phyloP scores from a whole-genome alignment of 1,140 invertebrate genomes.

The Globodera rostochiensis region DNA sequence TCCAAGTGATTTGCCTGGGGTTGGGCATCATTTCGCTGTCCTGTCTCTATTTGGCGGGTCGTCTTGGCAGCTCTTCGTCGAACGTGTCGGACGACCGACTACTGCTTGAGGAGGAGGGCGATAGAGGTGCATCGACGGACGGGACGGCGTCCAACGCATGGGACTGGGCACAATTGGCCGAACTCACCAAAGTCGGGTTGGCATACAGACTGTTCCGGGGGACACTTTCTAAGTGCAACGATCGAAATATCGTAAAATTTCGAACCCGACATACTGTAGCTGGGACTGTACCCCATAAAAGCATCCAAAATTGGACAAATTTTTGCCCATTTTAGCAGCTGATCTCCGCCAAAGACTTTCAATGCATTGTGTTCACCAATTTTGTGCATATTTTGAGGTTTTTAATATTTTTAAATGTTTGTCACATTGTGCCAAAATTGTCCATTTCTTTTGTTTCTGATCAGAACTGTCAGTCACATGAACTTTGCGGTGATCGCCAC shows the following conservation, averaged over 20 bases:
- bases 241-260: no score
- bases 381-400: constrained; percentile 60
- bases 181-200: constrained; percentile 9
- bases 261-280: no score
- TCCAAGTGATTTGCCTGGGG: constrained; percentile 58
- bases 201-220: neutral
- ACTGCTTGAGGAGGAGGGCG: constrained; percentile 2
- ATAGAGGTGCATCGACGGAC: neutral
- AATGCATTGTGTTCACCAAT: constrained; percentile 55
- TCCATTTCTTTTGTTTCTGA: constrained; percentile 17
- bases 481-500: constrained; percentile 64
- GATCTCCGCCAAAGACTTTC: constrained; percentile 51
- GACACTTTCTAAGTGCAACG: no score
- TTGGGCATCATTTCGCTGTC: constrained; percentile 57
- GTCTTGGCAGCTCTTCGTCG: constrained; percentile 34
- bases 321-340: constrained; percentile 34
- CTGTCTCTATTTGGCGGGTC: constrained; percentile 50
- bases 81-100: constrained; percentile 1
- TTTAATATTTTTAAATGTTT: neutral
- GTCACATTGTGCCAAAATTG: neutral
- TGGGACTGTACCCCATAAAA: no score
- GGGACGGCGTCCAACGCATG: neutral
- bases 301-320: no score
- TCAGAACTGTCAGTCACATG: constrained; percentile 52
- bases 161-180: constrained; percentile 5